A percentile compares a stretch with the other conserved stretches of the same genome.
These are phyloP conservation scores for Myiozetetes cayanensis DNA, from an alignment of 2,113 vertebrate species.

Conservation along the genomic window DNA sequence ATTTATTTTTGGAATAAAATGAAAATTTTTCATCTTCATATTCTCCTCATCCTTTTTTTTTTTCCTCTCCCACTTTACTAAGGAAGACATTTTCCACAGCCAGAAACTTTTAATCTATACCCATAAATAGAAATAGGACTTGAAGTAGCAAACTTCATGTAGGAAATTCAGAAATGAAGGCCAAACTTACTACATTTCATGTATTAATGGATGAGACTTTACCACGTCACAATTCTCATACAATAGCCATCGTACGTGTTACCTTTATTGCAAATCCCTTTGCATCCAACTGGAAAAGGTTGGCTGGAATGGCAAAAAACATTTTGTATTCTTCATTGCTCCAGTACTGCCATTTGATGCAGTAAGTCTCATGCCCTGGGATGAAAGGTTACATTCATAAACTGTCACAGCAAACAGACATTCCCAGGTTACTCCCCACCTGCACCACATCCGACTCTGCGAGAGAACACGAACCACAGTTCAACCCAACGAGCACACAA, in stretches of 20 bases:
- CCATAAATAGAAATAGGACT: not conserved
- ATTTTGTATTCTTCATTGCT: slow-evolving; percentile 69
- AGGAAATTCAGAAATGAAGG: not conserved
- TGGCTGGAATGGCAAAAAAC: slow-evolving; percentile 59
- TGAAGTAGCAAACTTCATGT: not conserved
- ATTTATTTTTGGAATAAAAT: not conserved
- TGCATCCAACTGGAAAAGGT: slow-evolving; percentile 16
- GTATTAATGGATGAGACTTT: not conserved
- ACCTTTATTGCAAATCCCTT: slow-evolving; percentile 76
- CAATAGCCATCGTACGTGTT: not conserved
- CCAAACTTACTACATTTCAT: not conserved
- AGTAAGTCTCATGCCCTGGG: slow-evolving; percentile 73
- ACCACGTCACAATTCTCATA: not conserved
- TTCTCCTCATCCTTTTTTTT: not conserved
- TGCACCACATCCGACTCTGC: not conserved
- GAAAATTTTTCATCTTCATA: not conserved
- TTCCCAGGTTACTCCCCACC: not conserved
- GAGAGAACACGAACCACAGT: not conserved
- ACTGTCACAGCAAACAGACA: not conserved
- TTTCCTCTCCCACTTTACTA: not conserved
- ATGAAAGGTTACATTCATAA: not conserved
- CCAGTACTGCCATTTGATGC: slow-evolving; percentile 67
- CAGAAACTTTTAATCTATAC: not conserved
- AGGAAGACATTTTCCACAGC: not conserved
- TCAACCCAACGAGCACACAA: not conserved